These are phyloP conservation scores for Corapipo altera DNA, from an alignment of 2,113 vertebrate genomes.

Conservation along the genomic window DNA sequence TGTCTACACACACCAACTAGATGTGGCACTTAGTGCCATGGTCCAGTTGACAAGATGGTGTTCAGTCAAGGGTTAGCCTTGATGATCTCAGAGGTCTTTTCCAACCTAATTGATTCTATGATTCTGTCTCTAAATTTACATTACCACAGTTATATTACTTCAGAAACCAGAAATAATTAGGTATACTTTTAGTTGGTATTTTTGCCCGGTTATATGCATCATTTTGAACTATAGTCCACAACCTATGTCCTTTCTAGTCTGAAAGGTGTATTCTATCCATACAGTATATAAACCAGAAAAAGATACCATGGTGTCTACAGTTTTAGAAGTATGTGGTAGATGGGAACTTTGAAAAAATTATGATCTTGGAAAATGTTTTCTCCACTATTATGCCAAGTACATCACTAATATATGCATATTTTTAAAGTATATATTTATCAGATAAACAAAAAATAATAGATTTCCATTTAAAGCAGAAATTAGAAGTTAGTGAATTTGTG, in stretches of 20 bases:
- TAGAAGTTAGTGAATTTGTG: not conserved
- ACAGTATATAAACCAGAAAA: not conserved
- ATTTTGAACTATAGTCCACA: not conserved
- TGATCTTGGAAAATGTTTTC: not conserved
- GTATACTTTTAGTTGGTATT: not conserved
- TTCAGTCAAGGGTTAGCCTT: not conserved
- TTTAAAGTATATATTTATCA: not conserved
- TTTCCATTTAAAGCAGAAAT: not conserved
- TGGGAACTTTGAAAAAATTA: not conserved
- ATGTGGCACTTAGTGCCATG: rapidly evolving
- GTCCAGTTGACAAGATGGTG: not conserved
- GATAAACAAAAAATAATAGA: not conserved
- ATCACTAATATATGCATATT: not conserved
- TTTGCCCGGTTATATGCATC: not conserved
- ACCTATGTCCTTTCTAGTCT: not conserved
- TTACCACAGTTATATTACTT: not conserved
- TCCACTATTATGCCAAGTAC: not conserved
- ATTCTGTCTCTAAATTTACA: not conserved
- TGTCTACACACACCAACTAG: not conserved
- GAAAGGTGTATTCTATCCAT: not conserved
- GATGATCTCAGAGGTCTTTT: not conserved
- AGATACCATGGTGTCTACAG: not conserved
- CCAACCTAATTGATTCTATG: not conserved
- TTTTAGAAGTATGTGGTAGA: not conserved
- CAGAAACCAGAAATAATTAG: not conserved